Percentiles rank a stretch among this genome's conserved stretches.
phyloP scores from a whole-genome alignment of 2,113 vertebrate species.

The Dicerorhinus sumatrensis region DNA sequence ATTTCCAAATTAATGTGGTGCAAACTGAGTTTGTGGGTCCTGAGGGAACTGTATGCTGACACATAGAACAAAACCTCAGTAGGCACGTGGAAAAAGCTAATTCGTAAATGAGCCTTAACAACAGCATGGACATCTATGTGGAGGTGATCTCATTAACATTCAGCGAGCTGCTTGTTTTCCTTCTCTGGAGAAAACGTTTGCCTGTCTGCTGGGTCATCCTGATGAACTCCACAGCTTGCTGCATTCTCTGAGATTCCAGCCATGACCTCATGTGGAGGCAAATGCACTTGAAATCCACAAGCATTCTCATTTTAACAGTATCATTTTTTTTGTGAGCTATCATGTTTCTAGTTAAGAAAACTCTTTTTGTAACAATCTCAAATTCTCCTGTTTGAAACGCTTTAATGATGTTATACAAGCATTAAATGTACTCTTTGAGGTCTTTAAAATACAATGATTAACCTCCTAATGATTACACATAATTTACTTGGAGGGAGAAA shows the following conservation, averaged over 20 bases:
- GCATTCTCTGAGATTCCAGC: background rate
- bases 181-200: background rate
- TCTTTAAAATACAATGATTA: background rate
- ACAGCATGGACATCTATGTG: accelerated
- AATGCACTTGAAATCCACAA: background rate
- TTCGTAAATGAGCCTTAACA: background rate
- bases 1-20: background rate
- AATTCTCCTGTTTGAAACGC: background rate
- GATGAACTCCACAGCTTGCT: background rate
- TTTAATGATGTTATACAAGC: background rate
- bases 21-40: background rate
- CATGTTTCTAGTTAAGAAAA: background rate
- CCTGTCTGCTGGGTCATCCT: accelerated
- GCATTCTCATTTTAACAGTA: background rate
- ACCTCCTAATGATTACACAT: background rate
- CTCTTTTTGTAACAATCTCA: background rate
- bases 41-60: accelerated
- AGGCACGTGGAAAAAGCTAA: background rate
- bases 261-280: background rate
- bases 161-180: background rate
- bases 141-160: accelerated
- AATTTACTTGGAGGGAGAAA: background rate
- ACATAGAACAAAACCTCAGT: accelerated
- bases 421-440: background rate
- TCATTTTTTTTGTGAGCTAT: background rate